Evolutionary conservation across 2,797 vertebrate species (phyloP).

Genomic region (Ceyx erithaca): DNA sequence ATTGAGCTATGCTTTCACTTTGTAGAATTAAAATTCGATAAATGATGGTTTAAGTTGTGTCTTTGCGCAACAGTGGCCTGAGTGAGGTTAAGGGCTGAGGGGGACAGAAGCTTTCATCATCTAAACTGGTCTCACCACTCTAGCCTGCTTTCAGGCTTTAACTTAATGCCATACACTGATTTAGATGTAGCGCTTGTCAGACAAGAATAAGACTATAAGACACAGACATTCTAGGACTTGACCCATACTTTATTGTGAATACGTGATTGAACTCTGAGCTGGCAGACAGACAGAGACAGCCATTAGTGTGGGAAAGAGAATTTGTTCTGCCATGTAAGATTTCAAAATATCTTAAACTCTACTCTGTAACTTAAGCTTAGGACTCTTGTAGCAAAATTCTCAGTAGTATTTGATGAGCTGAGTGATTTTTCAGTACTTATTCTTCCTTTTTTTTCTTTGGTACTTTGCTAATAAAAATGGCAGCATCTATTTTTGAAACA

Average conservation of each 20-base stretch:
- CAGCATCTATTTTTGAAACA: conserved; percentile 23
- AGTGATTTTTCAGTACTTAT: conserved; percentile 1
- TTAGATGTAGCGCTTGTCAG: conserved; percentile 71
- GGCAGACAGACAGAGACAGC: conserved; percentile 57
- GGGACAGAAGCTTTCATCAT: not conserved
- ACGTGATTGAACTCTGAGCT: conserved; percentile 58
- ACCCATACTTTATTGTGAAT: conserved; percentile 67
- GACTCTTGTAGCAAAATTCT: not conserved
- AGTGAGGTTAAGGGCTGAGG: not conserved
- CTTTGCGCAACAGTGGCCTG: not conserved
- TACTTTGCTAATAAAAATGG: conserved; percentile 23
- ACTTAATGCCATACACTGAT: conserved; percentile 55
- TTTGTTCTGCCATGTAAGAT: conserved; percentile 62
- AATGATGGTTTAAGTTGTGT: not conserved
- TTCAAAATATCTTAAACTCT: conserved; percentile 48
- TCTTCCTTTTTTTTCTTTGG: not conserved
- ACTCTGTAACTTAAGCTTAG: conserved; percentile 14
- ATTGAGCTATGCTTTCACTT: not conserved
- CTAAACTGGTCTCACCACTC: not conserved
- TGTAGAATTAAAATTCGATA: not conserved
- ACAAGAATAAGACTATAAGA: conserved; percentile 55
- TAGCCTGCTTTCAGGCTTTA: conserved; percentile 45
- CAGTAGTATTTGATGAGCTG: not conserved
- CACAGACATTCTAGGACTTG: conserved; percentile 55
- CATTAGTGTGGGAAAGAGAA: conserved; percentile 57